These are phyloP conservation scores for Prionailurus bengalensis DNA, from an alignment of 2,113 vertebrate species.

Conservation along the genomic window DNA sequence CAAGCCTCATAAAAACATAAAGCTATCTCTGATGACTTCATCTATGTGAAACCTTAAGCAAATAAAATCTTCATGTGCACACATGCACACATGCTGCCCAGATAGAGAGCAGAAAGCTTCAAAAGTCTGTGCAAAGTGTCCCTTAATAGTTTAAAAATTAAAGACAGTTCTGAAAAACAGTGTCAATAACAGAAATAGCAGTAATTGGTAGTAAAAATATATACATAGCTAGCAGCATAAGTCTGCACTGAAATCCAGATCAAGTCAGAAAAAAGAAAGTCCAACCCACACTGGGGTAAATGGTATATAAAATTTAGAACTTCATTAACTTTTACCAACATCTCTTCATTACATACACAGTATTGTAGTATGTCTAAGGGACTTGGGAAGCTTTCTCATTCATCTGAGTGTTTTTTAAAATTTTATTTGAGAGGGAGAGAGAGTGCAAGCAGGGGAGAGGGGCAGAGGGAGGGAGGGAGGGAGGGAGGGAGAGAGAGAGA, in stretches of 20 bases:
- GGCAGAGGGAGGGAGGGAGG: too few relatives aligned
- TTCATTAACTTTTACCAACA: too few relatives aligned
- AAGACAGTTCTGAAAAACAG: neutral
- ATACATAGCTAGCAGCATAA: neutral
- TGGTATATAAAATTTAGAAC: neutral
- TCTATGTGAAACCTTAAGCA: neutral
- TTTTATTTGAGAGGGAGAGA: too few relatives aligned
- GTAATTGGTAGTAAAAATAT: neutral
- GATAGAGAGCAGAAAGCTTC: neutral
- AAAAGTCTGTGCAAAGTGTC: neutral
- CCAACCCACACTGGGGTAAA: neutral
- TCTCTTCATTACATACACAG: neutral
- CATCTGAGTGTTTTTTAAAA: too few relatives aligned
- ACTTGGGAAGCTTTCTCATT: neutral
- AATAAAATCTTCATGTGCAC: neutral
- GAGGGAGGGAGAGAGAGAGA: too few relatives aligned
- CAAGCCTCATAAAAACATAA: neutral
- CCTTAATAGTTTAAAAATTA: conserved; percentile 34
- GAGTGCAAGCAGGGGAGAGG: too few relatives aligned
- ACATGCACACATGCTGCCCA: neutral
- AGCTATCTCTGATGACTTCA: neutral
- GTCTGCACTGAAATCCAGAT: neutral
- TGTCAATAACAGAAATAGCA: neutral
- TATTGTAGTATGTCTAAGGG: neutral
- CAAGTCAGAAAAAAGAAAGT: conserved; percentile 5